Percentiles rank a stretch among this genome's conserved stretches.
Evolutionary conservation across 2,888 invertebrate genomes (phyloP).

Genomic region (Ethmia dodecea): DNA sequence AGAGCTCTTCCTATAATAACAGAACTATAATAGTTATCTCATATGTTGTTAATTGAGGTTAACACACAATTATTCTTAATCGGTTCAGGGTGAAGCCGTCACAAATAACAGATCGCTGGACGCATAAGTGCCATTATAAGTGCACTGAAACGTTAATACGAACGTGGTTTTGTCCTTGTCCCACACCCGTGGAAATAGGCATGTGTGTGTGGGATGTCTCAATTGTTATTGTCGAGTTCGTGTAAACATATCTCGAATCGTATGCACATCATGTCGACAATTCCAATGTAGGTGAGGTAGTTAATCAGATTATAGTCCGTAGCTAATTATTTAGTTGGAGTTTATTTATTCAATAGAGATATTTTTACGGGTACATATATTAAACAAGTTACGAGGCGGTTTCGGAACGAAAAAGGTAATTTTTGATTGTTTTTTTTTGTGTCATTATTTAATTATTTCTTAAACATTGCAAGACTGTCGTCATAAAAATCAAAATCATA

Average conservation of each 20-base stretch:
- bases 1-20: too few relatives aligned
- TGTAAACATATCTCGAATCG: conserved; percentile 44
- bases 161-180: conserved; percentile 25
- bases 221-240: conserved; percentile 55
- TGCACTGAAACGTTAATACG: conserved; percentile 15
- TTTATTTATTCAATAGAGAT: too few relatives aligned
- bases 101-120: conserved; percentile 16
- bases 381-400: too few relatives aligned
- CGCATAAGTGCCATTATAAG: conserved; percentile 10
- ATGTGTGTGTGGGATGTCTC: conserved; percentile 24
- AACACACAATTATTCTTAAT: conserved; percentile 15
- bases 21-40: too few relatives aligned
- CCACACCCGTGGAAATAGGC: conserved; percentile 21
- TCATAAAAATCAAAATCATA: not conserved
- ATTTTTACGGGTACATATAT: too few relatives aligned
- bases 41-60: conserved; percentile 8
- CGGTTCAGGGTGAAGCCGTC: conserved; percentile 14
- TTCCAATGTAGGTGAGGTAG: too few relatives aligned
- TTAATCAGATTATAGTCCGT: conserved; percentile 4
- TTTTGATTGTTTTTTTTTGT: too few relatives aligned
- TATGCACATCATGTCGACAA: not conserved
- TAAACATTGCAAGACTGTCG: too few relatives aligned
- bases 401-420: too few relatives aligned
- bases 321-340: too few relatives aligned
- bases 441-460: too few relatives aligned